Evolutionary conservation across 2,113 vertebrate species (phyloP).

Genomic region (Poecilia latipinna): DNA sequence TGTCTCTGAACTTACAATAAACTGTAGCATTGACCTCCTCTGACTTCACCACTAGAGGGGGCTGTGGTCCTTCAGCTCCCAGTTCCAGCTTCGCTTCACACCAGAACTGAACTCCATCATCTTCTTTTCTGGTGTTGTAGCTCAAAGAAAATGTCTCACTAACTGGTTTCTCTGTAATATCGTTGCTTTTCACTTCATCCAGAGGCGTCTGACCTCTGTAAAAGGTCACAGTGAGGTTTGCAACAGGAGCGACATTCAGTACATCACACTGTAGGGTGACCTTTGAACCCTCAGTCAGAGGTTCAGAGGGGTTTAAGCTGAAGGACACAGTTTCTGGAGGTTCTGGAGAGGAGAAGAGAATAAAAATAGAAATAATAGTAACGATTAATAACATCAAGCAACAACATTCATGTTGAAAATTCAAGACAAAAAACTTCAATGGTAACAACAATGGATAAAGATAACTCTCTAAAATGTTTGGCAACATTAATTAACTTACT

Average conservation of each 20-base stretch:
- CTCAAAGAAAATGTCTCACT: background rate
- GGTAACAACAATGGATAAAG: background rate
- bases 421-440: background rate
- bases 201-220: slow-evolving; percentile 7
- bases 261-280: slow-evolving; percentile 68
- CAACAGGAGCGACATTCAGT: slow-evolving; percentile 14
- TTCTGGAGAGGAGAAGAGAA: background rate
- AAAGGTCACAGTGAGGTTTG: slow-evolving; percentile 47
- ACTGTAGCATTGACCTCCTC: too few species aligned
- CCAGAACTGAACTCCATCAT: slow-evolving; percentile 41
- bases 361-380: background rate
- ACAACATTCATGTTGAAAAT: background rate
- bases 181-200: accelerated
- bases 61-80: slow-evolving; percentile 29
- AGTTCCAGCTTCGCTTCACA: slow-evolving; percentile 53
- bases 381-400: background rate
- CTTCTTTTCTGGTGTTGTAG: background rate
- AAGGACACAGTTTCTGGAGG: background rate
- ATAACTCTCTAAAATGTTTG: too few species aligned
- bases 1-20: too few species aligned
- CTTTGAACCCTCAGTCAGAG: slow-evolving; percentile 15
- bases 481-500: background rate
- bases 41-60: background rate
- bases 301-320: background rate
- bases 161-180: background rate